phyloP scores from a whole-genome alignment of 2,113 vertebrate species.

The Chloropsis cyanopogon region DNA sequence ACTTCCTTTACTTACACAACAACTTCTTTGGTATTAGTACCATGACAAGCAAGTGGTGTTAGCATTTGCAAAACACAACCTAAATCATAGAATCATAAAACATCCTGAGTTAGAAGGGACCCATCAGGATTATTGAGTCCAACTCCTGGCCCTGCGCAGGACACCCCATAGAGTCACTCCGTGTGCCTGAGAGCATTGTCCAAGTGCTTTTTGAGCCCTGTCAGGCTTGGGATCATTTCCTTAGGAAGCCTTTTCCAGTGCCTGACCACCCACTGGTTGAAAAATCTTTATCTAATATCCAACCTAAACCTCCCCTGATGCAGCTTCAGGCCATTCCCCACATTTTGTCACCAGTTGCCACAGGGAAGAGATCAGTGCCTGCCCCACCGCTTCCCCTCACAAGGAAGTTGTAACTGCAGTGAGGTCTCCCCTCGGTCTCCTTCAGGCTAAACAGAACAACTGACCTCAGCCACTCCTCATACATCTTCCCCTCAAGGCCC shows the following conservation, averaged over 20 bases:
- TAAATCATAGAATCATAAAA: neutral
- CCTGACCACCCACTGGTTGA: fast-evolving
- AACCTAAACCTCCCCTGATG: neutral
- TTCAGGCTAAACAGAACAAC: neutral
- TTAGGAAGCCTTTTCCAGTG: neutral
- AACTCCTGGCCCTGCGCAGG: neutral
- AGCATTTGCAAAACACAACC: neutral
- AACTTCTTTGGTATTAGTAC: neutral
- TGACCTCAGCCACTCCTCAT: neutral
- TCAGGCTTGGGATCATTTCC: no score
- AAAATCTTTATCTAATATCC: neutral
- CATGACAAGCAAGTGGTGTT: neutral
- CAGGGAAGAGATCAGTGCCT: neutral
- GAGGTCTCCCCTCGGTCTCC: neutral
- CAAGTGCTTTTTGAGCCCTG: neutral
- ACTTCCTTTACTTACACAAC: neutral
- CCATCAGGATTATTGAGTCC: neutral
- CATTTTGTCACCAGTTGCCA: fast-evolving
- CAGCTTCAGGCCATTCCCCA: neutral
- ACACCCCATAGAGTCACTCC: neutral
- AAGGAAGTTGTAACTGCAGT: no score
- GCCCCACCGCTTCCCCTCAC: neutral
- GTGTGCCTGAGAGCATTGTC: neutral
- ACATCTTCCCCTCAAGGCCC: fast-evolving
- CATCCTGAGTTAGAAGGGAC: neutral